These are phyloP conservation scores for Acleris cristana DNA, from an alignment of 2,888 invertebrate genomes.

Conservation along the genomic window DNA sequence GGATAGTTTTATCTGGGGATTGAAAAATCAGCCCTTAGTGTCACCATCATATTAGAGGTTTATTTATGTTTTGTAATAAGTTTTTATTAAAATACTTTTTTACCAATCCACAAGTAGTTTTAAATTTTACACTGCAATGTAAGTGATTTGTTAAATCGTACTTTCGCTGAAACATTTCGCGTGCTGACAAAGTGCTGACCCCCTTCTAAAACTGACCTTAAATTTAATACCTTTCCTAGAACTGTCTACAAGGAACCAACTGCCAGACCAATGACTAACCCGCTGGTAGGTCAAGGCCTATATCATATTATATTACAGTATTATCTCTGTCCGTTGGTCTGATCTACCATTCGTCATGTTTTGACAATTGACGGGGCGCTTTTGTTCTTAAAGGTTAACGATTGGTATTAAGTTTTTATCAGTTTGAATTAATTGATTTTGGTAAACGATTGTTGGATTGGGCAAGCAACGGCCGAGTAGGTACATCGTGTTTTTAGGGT, in stretches of 20 bases:
- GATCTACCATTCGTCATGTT: constrained; percentile 45
- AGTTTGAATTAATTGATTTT: constrained; percentile 26
- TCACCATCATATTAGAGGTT: no score
- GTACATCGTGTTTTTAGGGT: no score
- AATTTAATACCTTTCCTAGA: constrained; percentile 7
- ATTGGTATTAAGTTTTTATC: constrained; percentile 28
- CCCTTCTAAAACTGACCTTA: neutral
- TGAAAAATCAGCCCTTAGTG: no score
- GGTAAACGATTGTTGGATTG: neutral
- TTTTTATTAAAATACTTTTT: no score
- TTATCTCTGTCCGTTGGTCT: constrained; percentile 38
- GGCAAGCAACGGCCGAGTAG: no score
- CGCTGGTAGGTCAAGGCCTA: constrained; percentile 39
- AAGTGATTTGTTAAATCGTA: no score
- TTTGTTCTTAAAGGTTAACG: constrained; percentile 37
- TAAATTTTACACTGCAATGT: no score
- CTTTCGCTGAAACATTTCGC: neutral
- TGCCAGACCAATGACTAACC: constrained; percentile 1
- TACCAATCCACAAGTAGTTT: no score
- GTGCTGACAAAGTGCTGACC: neutral
- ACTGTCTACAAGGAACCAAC: constrained; percentile 15
- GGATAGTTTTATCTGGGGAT: no score
- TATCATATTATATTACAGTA: constrained; percentile 13
- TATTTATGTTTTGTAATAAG: no score
- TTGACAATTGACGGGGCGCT: constrained; percentile 41